phyloP scores from a whole-genome alignment of 1,140 invertebrate species.

The Hydropsyche tenuis region DNA sequence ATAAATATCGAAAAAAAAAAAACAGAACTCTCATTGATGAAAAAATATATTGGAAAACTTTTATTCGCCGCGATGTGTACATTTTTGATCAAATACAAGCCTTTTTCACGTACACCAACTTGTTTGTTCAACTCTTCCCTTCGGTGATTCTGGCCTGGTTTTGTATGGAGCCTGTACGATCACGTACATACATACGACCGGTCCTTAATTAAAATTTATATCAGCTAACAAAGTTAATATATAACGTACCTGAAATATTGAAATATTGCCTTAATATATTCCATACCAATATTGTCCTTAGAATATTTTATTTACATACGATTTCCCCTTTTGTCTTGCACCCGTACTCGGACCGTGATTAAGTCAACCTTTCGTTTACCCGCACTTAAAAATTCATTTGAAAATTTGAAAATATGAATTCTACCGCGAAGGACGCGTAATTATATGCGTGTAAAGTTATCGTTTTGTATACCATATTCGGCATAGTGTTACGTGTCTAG shows the following conservation, averaged over 20 bases:
- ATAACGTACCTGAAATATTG: conserved; percentile 20
- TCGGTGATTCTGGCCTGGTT: not conserved
- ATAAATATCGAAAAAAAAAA: no score
- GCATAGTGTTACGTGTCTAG: no score
- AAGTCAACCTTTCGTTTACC: not conserved
- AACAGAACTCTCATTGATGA: no score
- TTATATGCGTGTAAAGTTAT: no score
- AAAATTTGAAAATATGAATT: no score
- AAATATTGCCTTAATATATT: conserved; percentile 20
- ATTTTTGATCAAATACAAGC: conserved; percentile 4
- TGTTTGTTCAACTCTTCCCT: conserved; percentile 14
- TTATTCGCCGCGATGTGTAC: no score
- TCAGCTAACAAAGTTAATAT: conserved; percentile 22
- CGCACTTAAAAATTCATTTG: no score
- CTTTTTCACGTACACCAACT: not conserved
- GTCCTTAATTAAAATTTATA: conserved; percentile 26
- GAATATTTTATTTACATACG: conserved; percentile 11
- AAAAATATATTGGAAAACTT: no score
- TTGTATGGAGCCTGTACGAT: not conserved
- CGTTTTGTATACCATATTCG: no score
- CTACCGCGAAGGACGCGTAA: no score
- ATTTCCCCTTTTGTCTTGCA: conserved; percentile 13
- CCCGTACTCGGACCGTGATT: not conserved
- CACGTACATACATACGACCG: conserved; percentile 9
- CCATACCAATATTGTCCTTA: conserved; percentile 17